Conservation (phyloP, 2,888 invertebrate genomes). For the Tipula confusa region DNA sequence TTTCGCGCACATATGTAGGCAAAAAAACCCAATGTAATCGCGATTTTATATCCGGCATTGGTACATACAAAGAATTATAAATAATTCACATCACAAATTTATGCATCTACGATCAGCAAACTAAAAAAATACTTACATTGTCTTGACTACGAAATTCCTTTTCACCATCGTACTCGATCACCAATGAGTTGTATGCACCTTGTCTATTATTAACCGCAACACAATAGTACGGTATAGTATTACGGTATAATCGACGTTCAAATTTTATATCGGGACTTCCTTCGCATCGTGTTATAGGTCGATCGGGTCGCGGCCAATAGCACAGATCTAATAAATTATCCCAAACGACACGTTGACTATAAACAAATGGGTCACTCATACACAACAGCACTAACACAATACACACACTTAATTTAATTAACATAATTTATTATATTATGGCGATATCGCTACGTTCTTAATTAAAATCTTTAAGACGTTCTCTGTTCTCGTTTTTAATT, state of each 20-base stretch:
- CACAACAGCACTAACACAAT: neutral
- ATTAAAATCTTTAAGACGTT: too few species aligned
- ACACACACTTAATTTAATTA: neutral
- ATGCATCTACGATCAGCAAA: neutral
- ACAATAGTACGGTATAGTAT: neutral
- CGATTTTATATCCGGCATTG: neutral
- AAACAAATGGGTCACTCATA: neutral
- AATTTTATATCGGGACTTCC: neutral
- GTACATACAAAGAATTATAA: neutral
- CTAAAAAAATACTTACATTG: neutral
- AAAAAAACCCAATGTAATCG: too few species aligned
- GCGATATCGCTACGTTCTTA: neutral
- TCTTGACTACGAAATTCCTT: neutral
- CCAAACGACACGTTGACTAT: neutral
- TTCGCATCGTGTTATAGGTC: neutral
- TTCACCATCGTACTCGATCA: neutral
- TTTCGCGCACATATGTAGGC: too few species aligned
- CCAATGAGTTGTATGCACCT: neutral
- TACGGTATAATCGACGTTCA: neutral
- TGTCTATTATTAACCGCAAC: neutral
- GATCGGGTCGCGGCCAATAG: neutral
- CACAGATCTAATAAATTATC: constrained; percentile 17
- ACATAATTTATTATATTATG: too few species aligned
- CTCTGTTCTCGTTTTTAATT: too few species aligned
- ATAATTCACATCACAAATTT: neutral